Base-by-base conservation (phyloP, 2,888 invertebrate species). In the Amorpha juglandis region DNA sequence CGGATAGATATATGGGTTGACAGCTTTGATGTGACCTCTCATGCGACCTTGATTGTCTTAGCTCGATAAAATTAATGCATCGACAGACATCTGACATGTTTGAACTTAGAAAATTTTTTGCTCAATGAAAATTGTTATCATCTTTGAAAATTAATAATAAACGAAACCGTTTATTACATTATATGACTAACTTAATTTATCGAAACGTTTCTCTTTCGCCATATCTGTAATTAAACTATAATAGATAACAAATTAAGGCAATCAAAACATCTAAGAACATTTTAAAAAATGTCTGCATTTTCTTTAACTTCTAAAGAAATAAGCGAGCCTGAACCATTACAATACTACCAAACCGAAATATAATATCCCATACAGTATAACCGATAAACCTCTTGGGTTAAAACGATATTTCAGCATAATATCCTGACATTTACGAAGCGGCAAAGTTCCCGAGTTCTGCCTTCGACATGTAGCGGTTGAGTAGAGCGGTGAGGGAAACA, bases 1-100 rank as follows among this genome's bases (percentile, higher is more conserved):
- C 70, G 68, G 68, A 63, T 68, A 74, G 73, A 71, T 66, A 68
- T 74, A 71, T 66, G 68, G 69, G 68, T 70, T 74, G 74, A 74
- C 72, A 73, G 72, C 69, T 71, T 65, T 69, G 71, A 74, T 70
- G 67, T 66, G 71, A 68, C 52, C 52, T 66, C 51, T 47, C 35
- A 6, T 6, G 42, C 42, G 63, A 67, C 68, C 67, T 70, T 67
- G 68, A 66, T 71, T 67, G 65, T 67, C 42, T 64, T 33, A 67
- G 62, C 63, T 68, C 68, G 68, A 67, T 38, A 55, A 62, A 63
- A 72, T 27, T 27, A 27, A 69, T 71, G 70, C 69, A 71, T 65
- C 67, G 63, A 69, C n/a, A n/a, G n/a, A n/a, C n/a, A n/a, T n/a
- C n/a, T n/a, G 48, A 65, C 69, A 47, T 12, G 12, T 3, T 4